Base-by-base conservation (phyloP, 2,797 vertebrate species). In the Cyclura pinguis region DNA sequence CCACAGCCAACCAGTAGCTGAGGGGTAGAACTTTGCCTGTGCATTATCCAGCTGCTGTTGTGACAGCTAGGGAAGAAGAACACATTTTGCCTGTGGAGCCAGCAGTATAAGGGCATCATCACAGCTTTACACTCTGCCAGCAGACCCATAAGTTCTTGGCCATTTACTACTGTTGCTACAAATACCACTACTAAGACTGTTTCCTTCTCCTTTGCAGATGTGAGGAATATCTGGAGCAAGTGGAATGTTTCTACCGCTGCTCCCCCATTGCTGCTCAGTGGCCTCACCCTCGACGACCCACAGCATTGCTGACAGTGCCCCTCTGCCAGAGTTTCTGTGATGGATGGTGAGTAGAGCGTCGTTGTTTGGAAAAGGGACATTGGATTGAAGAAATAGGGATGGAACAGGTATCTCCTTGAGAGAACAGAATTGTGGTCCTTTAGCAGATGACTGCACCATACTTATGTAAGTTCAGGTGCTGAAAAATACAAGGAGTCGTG, bases 241-340 rank as follows among this genome's bases (percentile, higher is more conserved):
- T 98, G 72, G 96, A 97, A 0, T 97, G 96, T 85, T 97, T 98
- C 90, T 97, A 98, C 93, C 97, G 96, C 90, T 98, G 98, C 94
- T 98, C 98, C 88, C 98, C 98, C 0, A 96, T 98, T 1, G 97
- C 97, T 0, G 97, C 96, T 0, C 97, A 96, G 83, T 98, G 97
- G 97, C 95, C 97, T 87, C 97, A 96, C 88, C 97, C 97, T 20
- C 95, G 94, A 8, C 95, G 92, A 22, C 93, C 93, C 95, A 95
- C 97, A 0, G 96, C 96, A 94, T 13, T 94, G 38, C 90, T 78
- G 57, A 78, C 83, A 1, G 97, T 98, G 92, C 98, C 98, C 0
- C 97, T 99, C 83, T 99, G 98, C 95, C 93, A 96, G 55, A 97
- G 97, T 95, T 98, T 98, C 97, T 99, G 98, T 94, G 96, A 97